Base-by-base conservation (phyloP, 2,888 invertebrate species). In the Clusia tigrina region DNA sequence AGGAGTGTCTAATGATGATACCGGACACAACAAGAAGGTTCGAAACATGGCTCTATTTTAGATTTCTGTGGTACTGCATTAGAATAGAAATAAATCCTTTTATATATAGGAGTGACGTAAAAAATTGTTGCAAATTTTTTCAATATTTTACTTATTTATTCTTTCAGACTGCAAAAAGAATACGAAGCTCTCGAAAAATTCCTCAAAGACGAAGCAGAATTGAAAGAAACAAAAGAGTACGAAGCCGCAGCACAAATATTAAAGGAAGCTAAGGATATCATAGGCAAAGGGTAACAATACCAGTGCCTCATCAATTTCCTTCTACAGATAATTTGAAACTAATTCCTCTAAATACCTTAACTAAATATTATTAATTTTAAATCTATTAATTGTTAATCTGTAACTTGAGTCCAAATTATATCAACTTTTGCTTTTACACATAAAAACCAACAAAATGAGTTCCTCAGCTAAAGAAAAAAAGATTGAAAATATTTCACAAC, bases 1-100 rank as follows among this genome's bases (percentile, higher is more conserved):
- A 93, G 74, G 96, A 97, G 82, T 90, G 91, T 15, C 85, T 92
- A 74, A 93, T 94, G 92, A 96, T 97, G 95, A 88, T 96, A 64
- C 96, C 96, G 1, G 95, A 96, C 78, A 92, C 94, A 75, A 90
- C 92, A 76, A 88, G 93, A 73, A 88, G 95, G 84, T 84, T n/a
- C n/a, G n/a, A n/a, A n/a, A n/a, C 69, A n/a, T n/a, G n/a, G n/a
- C n/a, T n/a, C n/a, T n/a, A n/a, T n/a, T n/a, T n/a, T n/a, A n/a
- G n/a, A n/a, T n/a, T n/a, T n/a, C n/a, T n/a, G n/a, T n/a, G n/a
- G n/a, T n/a, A n/a, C n/a, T n/a, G n/a, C n/a, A n/a, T n/a, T n/a
- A n/a, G n/a, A n/a, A n/a, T n/a, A n/a, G n/a, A n/a, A n/a, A n/a
- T n/a, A n/a, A n/a, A n/a, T n/a, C n/a, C n/a, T n/a, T n/a, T n/a